Percentiles rank a stretch among this genome's conserved stretches.
Conservation (phyloP, 2,113 vertebrate species). For the Pheucticus melanocephalus region DNA sequence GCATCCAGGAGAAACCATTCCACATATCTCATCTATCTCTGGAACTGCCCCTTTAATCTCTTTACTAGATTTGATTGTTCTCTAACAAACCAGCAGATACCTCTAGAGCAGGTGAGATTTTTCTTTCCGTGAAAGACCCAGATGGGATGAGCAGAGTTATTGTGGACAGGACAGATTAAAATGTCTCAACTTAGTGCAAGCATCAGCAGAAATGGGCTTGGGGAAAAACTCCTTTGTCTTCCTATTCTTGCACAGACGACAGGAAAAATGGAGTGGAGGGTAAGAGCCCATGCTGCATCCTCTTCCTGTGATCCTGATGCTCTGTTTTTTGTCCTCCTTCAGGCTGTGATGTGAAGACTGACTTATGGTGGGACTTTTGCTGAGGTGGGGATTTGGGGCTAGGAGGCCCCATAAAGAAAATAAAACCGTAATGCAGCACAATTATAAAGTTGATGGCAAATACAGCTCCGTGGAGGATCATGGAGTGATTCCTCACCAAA, state of each 20-base stretch:
- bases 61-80: background rate
- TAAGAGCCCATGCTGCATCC: background rate
- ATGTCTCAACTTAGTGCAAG: background rate
- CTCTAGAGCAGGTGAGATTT: background rate
- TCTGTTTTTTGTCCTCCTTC: background rate
- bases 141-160: background rate
- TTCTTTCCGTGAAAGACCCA: background rate
- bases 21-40: background rate
- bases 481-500: background rate
- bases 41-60: background rate
- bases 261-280: background rate
- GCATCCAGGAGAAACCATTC: background rate
- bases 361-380: background rate
- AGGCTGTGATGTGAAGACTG: background rate
- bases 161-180: background rate
- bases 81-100: background rate
- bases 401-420: background rate
- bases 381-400: background rate
- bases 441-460: background rate
- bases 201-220: background rate
- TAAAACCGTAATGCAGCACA: background rate
- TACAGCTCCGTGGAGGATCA: background rate
- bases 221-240: background rate
- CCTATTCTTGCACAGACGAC: background rate
- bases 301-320: background rate